phyloP scores from a whole-genome alignment of 2,888 invertebrate genomes.

The Tetanocera ferruginea region DNA sequence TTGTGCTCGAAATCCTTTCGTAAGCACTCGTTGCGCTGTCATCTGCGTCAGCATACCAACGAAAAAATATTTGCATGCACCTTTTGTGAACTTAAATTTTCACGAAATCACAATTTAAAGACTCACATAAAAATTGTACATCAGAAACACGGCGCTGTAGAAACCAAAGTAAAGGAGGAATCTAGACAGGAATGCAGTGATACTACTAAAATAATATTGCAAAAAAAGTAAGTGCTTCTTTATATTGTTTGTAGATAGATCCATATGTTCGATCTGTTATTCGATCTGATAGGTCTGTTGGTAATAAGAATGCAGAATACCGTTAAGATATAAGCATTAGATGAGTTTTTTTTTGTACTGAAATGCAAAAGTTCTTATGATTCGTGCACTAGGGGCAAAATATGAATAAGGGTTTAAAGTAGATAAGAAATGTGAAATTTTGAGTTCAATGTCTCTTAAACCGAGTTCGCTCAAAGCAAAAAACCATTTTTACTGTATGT shows the following conservation, averaged over 20 bases:
- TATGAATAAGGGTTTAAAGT: no score
- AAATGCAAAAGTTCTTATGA: no score
- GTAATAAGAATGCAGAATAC: no score
- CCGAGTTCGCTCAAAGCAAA: no score
- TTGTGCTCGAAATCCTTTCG: conserved; percentile 77
- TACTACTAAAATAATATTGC: conserved; percentile 70
- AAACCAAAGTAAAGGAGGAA: conserved; percentile 54
- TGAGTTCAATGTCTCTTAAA: no score
- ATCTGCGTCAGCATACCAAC: conserved; percentile 80
- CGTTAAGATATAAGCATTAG: no score
- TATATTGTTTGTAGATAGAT: background rate
- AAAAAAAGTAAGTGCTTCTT: conserved; percentile 70
- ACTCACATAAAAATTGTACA: conserved; percentile 75
- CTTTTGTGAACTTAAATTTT: conserved; percentile 76
- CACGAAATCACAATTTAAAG: conserved; percentile 76
- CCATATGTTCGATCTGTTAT: no score
- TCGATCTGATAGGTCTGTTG: no score
- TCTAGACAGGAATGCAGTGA: conserved; percentile 64
- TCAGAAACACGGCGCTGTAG: conserved; percentile 49
- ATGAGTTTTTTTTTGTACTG: no score
- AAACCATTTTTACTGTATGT: no score
- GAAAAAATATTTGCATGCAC: conserved; percentile 80
- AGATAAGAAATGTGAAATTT: no score
- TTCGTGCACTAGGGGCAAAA: no score
- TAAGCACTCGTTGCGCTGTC: conserved; percentile 78